Evolutionary conservation across 2,888 invertebrate species (phyloP).

Genomic region (Cataglyphis cursor): DNA sequence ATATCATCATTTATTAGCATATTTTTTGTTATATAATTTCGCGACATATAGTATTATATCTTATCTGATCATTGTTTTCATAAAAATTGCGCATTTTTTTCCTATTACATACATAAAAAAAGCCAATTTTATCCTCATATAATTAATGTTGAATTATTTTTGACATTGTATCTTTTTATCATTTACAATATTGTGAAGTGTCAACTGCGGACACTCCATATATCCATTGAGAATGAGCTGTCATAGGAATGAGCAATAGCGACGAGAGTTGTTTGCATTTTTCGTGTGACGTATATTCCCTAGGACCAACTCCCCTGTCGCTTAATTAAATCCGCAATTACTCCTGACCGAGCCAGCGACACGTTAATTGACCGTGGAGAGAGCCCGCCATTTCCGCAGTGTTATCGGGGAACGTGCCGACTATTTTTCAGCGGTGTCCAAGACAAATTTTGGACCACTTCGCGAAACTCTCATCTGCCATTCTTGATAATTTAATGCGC

Average conservation of each 20-base stretch:
- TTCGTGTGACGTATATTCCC: constrained; percentile 8
- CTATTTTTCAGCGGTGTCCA: constrained; percentile 48
- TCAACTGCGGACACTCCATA: neutral
- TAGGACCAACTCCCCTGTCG: constrained; percentile 13
- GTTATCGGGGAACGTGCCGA: constrained; percentile 51
- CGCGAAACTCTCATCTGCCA: constrained; percentile 37
- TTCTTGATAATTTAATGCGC: constrained; percentile 48
- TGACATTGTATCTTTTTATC: neutral
- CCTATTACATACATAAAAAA: neutral
- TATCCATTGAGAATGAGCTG: neutral
- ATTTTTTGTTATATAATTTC: neutral
- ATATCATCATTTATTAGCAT: neutral
- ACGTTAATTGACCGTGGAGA: constrained; percentile 48
- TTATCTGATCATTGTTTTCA: neutral
- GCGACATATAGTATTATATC: neutral
- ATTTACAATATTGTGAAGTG: neutral
- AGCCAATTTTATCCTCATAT: neutral
- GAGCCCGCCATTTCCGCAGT: constrained; percentile 25
- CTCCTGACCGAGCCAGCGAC: constrained; percentile 42
- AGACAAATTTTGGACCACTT: constrained; percentile 53
- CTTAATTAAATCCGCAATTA: constrained; percentile 55
- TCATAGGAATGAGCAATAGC: constrained; percentile 27
- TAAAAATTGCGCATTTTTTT: constrained; percentile 4
- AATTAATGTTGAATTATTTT: neutral
- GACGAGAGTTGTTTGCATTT: constrained; percentile 3